A percentile compares a stretch with the other conserved stretches of the same genome.
Evolutionary conservation across 2,797 vertebrate genomes (phyloP).

Genomic region (Cuniculus paca): DNA sequence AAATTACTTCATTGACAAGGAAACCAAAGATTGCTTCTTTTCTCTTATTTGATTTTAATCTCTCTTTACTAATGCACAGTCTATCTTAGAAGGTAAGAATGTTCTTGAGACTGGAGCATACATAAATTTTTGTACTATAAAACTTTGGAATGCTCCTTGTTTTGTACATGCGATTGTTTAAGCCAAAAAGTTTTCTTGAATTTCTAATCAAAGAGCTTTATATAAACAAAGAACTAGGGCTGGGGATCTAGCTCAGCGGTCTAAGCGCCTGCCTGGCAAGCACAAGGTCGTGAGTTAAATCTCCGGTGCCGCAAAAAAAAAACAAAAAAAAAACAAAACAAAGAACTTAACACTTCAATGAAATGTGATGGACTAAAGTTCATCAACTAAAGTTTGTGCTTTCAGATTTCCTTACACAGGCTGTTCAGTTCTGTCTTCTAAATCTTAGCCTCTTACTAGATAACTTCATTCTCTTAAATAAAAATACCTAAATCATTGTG

Average conservation of each 20-base stretch:
- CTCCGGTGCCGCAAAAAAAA: too few relatives aligned
- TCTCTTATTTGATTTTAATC: constrained; percentile 17
- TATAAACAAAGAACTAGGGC: constrained; percentile 62
- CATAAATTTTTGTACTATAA: not conserved
- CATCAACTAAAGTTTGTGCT: constrained; percentile 13
- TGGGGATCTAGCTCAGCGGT: too few relatives aligned
- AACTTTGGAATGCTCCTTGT: constrained; percentile 49
- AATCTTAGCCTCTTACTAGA: not conserved
- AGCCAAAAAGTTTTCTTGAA: constrained; percentile 58
- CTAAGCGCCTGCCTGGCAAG: too few relatives aligned
- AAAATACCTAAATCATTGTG: not conserved
- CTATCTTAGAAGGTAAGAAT: not conserved
- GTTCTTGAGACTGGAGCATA: not conserved
- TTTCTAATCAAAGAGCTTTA: constrained; percentile 63
- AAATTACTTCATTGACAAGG: constrained; percentile 53
- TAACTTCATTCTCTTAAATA: not conserved
- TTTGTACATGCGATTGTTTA: constrained; percentile 62
- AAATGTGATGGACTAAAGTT: not conserved
- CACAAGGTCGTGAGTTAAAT: too few relatives aligned
- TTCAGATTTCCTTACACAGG: not conserved
- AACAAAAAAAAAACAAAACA: too few relatives aligned
- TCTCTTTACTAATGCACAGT: not conserved
- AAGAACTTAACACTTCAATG: not conserved
- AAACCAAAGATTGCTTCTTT: constrained; percentile 74
- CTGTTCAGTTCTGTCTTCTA: not conserved